Conservation (phyloP, 2,113 vertebrate species). For the Lagopus muta region DNA sequence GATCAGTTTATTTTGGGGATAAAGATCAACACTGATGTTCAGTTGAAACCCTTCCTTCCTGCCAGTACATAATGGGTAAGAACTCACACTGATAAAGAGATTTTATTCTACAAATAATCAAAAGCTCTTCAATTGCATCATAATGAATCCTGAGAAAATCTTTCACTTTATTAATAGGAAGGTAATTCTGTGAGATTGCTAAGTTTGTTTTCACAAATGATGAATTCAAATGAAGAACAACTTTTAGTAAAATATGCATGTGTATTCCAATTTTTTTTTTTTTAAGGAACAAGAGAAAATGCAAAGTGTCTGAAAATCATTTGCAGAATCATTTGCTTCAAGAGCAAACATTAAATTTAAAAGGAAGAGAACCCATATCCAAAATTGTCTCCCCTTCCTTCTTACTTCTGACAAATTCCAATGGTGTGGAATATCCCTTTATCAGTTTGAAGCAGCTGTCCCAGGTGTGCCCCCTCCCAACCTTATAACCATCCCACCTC, state of each 20-base stretch:
- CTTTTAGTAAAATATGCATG: background rate
- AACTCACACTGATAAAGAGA: background rate
- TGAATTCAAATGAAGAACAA: background rate
- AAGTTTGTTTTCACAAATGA: background rate
- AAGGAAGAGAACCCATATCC: background rate
- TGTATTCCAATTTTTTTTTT: background rate
- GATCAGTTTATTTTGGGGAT: background rate
- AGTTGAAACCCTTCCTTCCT: background rate
- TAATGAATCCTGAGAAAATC: background rate
- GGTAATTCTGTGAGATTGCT: background rate
- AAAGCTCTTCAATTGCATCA: background rate
- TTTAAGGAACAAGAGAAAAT: background rate
- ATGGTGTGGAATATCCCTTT: background rate
- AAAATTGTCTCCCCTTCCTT: background rate
- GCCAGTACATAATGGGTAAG: background rate
- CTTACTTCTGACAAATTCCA: background rate
- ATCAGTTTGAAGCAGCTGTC: background rate
- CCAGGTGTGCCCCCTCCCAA: background rate
- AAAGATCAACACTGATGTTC: background rate
- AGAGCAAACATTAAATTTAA: background rate
- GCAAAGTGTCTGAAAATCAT: background rate
- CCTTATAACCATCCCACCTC: rapidly evolving
- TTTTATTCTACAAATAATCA: background rate
- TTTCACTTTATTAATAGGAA: background rate
- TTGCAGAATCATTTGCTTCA: background rate